Percentiles rank a stretch among this genome's conserved stretches.
Evolutionary conservation across 2,888 invertebrate genomes (phyloP).

Genomic region (Achlya flavicornis): DNA sequence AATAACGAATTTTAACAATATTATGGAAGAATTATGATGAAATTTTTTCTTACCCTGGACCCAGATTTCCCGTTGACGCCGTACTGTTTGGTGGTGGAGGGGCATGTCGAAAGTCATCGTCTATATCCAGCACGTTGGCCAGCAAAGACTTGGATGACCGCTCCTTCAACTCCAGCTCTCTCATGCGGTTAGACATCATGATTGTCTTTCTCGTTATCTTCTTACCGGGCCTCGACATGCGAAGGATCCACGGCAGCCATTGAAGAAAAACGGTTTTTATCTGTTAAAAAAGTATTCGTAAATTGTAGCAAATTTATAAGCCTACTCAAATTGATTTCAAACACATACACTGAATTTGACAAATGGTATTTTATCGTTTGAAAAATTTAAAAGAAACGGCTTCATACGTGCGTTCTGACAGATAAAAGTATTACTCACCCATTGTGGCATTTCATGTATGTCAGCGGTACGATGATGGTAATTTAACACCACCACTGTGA

Average conservation of each 20-base stretch:
- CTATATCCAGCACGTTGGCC: slow-evolving; percentile 97
- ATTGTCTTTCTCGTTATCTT: slow-evolving; percentile 96
- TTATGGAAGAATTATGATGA: too few species aligned
- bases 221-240: slow-evolving; percentile 98
- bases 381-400: slow-evolving; percentile 2
- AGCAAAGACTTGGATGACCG: slow-evolving; percentile 96
- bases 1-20: not conserved
- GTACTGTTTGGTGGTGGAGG: slow-evolving; percentile 86
- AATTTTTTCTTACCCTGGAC: slow-evolving; percentile 83
- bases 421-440: slow-evolving; percentile 87
- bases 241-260: slow-evolving; percentile 98
- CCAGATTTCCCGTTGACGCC: slow-evolving; percentile 85
- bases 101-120: slow-evolving; percentile 95
- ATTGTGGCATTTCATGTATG: slow-evolving; percentile 97
- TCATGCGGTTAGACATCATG: slow-evolving; percentile 95
- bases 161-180: slow-evolving; percentile 96
- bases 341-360: not conserved
- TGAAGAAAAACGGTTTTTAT: slow-evolving; percentile 97
- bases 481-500: slow-evolving; percentile 98
- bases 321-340: too few species aligned
- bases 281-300: slow-evolving; percentile 74
- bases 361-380: slow-evolving; percentile 1
- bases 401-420: not conserved
- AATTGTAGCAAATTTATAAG: too few species aligned
- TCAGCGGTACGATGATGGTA: slow-evolving; percentile 98